Conservation (phyloP, 2,113 vertebrate species). For the Trichechus manatus region DNA sequence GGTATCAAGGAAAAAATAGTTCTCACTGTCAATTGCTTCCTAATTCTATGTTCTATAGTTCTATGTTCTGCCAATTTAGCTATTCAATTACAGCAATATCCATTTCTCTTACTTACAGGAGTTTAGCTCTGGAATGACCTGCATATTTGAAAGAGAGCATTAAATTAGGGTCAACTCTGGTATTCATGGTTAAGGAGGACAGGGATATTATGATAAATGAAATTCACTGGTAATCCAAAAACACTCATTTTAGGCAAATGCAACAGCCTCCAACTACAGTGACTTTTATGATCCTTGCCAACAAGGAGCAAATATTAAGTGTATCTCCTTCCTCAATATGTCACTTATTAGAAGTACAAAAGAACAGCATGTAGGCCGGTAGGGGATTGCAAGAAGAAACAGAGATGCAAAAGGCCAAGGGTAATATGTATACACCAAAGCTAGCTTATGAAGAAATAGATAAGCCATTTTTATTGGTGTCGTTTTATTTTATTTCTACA, state of each 20-base stretch:
- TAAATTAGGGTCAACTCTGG: slow-evolving; percentile 32
- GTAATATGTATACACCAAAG: not conserved
- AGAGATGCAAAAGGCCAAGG: not conserved
- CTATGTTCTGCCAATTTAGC: slow-evolving; percentile 38
- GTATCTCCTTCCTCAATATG: not conserved
- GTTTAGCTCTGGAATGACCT: slow-evolving; percentile 54
- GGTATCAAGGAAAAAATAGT: not conserved
- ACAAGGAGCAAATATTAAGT: not conserved
- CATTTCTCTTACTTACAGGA: slow-evolving; percentile 56
- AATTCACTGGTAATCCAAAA: not conserved
- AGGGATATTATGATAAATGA: slow-evolving; percentile 36
- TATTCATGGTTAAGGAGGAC: not conserved
- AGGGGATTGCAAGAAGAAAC: not conserved
- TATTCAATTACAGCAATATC: slow-evolving; percentile 43
- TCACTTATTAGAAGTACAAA: not conserved
- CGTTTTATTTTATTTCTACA: not conserved
- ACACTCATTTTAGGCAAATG: not conserved
- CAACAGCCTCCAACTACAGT: not conserved
- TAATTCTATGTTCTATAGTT: slow-evolving; percentile 18
- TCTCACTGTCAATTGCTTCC: slow-evolving; percentile 44
- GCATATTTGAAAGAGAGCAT: slow-evolving; percentile 38
- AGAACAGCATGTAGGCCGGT: not conserved
- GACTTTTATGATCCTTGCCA: not conserved
- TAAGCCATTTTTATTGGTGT: not conserved
- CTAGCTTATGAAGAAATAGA: not conserved